phyloP scores from a whole-genome alignment of 2,113 vertebrate species.

The Fulmarus glacialis region DNA sequence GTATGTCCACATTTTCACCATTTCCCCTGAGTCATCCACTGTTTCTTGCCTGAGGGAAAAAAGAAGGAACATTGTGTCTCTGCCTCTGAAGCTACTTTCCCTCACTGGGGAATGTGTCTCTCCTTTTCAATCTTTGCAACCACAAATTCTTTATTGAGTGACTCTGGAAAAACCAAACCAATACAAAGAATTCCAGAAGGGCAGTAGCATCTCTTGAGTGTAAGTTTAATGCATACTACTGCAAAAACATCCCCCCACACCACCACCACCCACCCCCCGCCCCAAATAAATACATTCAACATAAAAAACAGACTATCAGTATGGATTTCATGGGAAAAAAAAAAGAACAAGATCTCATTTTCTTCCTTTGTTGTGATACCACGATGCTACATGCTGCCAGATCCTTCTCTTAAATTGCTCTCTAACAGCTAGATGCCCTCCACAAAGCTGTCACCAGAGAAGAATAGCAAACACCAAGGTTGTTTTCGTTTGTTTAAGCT shows the following conservation, averaged over 20 bases:
- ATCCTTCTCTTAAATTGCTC: constrained; percentile 51
- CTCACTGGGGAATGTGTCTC: not conserved
- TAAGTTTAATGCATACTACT: not conserved
- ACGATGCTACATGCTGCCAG: not conserved
- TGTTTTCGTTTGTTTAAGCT: constrained; percentile 48
- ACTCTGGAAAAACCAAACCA: not conserved
- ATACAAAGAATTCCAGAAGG: constrained; percentile 20
- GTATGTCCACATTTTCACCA: not conserved
- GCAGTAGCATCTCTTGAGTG: not conserved
- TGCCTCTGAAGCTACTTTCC: not conserved
- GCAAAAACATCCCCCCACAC: not conserved
- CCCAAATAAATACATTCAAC: constrained; percentile 8
- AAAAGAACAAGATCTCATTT: constrained; percentile 28
- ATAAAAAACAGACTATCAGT: not conserved
- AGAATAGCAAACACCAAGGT: constrained; percentile 43
- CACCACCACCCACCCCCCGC: not conserved
- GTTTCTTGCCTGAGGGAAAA: not conserved
- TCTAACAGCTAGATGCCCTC: constrained; percentile 47
- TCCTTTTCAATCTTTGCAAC: constrained; percentile 30
- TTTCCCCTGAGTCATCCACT: not conserved
- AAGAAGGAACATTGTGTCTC: not conserved
- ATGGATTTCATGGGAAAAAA: constrained; percentile 19
- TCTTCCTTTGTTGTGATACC: constrained; percentile 31
- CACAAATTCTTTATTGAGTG: constrained; percentile 23
- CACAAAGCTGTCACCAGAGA: constrained; percentile 35